Percentiles rank a stretch among this genome's conserved stretches.
Evolutionary conservation across 2,888 invertebrate species (phyloP).

Genomic region (Diaperis boleti): DNA sequence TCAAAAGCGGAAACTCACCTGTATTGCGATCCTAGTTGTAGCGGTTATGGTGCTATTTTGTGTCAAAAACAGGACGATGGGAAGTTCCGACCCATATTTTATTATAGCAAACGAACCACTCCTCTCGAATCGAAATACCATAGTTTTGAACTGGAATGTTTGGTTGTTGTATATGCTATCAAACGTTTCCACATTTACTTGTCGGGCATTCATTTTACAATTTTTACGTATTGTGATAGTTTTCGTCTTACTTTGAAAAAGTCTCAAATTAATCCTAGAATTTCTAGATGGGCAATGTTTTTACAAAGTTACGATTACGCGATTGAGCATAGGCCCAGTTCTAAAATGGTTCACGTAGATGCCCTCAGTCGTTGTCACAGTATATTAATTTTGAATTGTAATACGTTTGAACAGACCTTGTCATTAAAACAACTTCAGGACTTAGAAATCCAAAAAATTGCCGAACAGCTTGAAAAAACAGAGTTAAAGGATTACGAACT

Average conservation of each 20-base stretch:
- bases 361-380: slow-evolving; percentile 34
- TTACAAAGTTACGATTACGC: slow-evolving; percentile 40
- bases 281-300: slow-evolving; percentile 37
- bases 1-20: slow-evolving; percentile 52
- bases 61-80: slow-evolving; percentile 42
- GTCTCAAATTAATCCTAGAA: slow-evolving; percentile 40
- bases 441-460: slow-evolving; percentile 35
- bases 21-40: slow-evolving; percentile 52
- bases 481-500: slow-evolving; percentile 39
- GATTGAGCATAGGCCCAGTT: slow-evolving; percentile 42
- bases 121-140: slow-evolving; percentile 50
- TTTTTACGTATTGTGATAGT: slow-evolving; percentile 45
- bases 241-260: slow-evolving; percentile 37
- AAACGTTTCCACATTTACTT: slow-evolving; percentile 47
- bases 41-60: slow-evolving; percentile 53
- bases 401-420: slow-evolving; percentile 43
- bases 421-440: slow-evolving; percentile 40
- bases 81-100: slow-evolving; percentile 53
- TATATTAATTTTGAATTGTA: slow-evolving; percentile 43
- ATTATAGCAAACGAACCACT: slow-evolving; percentile 53
- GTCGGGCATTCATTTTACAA: slow-evolving; percentile 40
- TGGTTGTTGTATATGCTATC: slow-evolving; percentile 51
- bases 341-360: slow-evolving; percentile 42
- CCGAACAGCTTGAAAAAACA: slow-evolving; percentile 38
- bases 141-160: slow-evolving; percentile 54